A percentile compares a stretch with the other conserved stretches of the same genome.
phyloP scores from a whole-genome alignment of 1,140 invertebrate species.

The Pseudomyrmex flavicornis region DNA sequence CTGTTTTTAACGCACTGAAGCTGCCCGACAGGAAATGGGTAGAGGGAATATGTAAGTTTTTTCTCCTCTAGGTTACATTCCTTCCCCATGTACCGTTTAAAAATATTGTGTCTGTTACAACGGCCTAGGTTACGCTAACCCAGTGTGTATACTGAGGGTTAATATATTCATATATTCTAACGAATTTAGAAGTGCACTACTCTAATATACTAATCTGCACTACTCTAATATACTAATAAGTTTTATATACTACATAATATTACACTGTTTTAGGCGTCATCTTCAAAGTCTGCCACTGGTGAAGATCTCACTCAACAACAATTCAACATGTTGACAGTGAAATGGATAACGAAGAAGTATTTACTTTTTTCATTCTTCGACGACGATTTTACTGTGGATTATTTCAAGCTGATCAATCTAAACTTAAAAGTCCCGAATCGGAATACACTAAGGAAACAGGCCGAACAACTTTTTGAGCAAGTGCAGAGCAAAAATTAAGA shows the following conservation, averaged over 20 bases:
- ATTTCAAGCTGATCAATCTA: background rate
- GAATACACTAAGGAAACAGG: background rate
- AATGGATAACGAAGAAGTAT: constrained; percentile 6
- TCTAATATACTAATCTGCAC: background rate
- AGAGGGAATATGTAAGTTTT: too few species aligned
- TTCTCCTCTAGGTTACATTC: too few species aligned
- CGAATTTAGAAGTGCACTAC: background rate
- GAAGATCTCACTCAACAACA: background rate
- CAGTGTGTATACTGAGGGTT: background rate
- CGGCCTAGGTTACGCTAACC: too few species aligned
- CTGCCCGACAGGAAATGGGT: too few species aligned
- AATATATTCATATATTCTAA: constrained; percentile 3
- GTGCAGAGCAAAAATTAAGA: background rate
- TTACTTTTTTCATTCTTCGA: constrained; percentile 5
- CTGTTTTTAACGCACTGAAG: too few species aligned
- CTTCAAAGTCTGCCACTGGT: background rate
- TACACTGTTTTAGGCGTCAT: background rate
- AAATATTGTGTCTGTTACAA: too few species aligned
- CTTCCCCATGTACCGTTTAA: too few species aligned
- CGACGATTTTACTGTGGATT: background rate
- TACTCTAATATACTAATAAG: too few species aligned
- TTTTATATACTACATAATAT: constrained; percentile 13
- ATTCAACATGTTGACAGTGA: background rate
- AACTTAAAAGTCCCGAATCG: background rate
- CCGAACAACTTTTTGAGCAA: background rate